These are phyloP conservation scores for Caenorhabditis becei DNA, from an alignment of 2,888 invertebrate species.

Conservation along the genomic window DNA sequence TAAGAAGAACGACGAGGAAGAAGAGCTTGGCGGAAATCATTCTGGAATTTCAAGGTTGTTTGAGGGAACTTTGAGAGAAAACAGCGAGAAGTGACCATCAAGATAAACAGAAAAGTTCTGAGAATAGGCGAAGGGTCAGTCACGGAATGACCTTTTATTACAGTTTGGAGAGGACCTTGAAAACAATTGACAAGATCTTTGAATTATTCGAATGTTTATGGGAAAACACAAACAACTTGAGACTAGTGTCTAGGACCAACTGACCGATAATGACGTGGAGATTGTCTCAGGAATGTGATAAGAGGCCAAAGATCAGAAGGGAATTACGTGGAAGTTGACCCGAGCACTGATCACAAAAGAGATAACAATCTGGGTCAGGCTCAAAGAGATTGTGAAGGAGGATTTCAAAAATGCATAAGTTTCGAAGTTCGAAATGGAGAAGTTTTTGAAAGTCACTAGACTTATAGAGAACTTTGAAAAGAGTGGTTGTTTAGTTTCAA, in stretches of 20 bases:
- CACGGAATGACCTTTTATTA: constrained; percentile 1
- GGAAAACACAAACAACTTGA: constrained; percentile 2
- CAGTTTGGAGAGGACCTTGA: not conserved
- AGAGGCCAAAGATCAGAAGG: not conserved
- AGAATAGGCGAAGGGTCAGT: not conserved
- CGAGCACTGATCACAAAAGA: not conserved
- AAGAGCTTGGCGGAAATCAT: constrained; percentile 53
- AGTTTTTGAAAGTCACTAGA: no score
- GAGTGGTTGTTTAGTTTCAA: not conserved
- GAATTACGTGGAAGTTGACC: not conserved
- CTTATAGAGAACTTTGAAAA: no score
- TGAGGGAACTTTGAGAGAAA: not conserved
- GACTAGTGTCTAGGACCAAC: not conserved
- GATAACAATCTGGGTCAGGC: not conserved
- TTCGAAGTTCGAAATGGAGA: no score
- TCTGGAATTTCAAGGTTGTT: not conserved
- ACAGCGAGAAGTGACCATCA: not conserved
- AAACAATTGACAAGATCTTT: not conserved
- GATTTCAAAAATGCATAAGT: no score
- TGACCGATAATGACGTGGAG: constrained; percentile 4
- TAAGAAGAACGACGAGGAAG: constrained; percentile 40
- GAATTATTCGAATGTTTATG: not conserved
- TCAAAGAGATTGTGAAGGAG: no score
- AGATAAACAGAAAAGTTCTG: constrained; percentile 2
- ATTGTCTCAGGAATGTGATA: not conserved